Conservation (phyloP, 2,797 vertebrate species). For the Tiaroga cobitis region DNA sequence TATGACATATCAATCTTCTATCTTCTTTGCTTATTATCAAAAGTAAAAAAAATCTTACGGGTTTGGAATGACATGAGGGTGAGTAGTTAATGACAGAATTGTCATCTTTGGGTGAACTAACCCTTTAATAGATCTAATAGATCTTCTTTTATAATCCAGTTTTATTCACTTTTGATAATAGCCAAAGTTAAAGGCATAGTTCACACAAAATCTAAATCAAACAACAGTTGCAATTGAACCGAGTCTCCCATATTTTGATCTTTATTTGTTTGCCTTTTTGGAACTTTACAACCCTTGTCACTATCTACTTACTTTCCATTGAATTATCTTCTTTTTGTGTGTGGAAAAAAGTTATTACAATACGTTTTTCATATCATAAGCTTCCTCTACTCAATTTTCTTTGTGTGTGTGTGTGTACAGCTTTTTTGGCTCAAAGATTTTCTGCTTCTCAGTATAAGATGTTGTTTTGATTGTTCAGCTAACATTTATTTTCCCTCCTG, state of each 20-base stretch:
- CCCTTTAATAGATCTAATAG: neutral
- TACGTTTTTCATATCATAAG: neutral
- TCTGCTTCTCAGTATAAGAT: neutral
- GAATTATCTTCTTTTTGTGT: neutral
- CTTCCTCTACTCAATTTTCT: neutral
- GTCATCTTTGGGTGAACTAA: neutral
- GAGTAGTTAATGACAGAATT: neutral
- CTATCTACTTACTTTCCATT: neutral
- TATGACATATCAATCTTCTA: neutral
- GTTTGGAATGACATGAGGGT: neutral
- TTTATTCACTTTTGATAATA: neutral
- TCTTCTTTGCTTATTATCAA: neutral
- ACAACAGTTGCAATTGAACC: neutral
- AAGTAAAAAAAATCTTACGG: neutral
- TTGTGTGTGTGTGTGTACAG: too few relatives aligned
- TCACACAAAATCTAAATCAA: neutral
- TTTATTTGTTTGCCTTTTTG: neutral
- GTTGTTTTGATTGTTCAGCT: neutral
- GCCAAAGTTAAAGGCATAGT: neutral
- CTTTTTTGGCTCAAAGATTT: neutral
- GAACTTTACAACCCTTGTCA: neutral
- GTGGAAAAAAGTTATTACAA: neutral
- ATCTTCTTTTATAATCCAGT: neutral
- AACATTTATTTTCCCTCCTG: neutral
- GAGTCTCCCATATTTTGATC: neutral